Conservation (phyloP, 2,797 vertebrate genomes). For the Silurus aristotelis region DNA sequence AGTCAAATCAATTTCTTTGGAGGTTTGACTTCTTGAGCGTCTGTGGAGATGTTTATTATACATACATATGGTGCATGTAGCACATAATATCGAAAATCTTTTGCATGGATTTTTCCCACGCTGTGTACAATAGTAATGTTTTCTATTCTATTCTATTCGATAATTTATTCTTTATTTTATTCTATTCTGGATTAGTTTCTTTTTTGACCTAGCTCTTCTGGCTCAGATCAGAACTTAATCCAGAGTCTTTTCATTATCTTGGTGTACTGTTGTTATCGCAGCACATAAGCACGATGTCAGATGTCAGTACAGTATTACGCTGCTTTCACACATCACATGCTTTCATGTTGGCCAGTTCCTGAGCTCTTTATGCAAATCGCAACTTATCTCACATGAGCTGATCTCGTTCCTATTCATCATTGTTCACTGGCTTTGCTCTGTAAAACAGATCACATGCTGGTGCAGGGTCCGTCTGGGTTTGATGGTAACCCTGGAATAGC, state of each 20-base stretch:
- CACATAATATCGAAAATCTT: not conserved
- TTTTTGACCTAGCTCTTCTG: not conserved
- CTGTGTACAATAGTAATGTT: not conserved
- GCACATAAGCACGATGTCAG: not conserved
- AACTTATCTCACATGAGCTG: conserved; percentile 32
- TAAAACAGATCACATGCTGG: conserved; percentile 35
- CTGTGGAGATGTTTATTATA: not conserved
- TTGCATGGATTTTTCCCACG: not conserved
- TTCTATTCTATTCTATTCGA: not conserved
- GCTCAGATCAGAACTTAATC: not conserved
- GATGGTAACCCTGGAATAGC: not conserved
- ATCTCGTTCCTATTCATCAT: conserved; percentile 20
- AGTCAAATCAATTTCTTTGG: not conserved
- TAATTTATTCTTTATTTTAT: too few species aligned
- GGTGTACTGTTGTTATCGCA: not conserved
- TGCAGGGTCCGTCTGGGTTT: not conserved
- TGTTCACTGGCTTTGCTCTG: conserved; percentile 33
- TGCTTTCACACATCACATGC: not conserved
- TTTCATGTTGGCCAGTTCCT: conserved; percentile 30
- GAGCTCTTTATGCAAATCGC: conserved; percentile 43
- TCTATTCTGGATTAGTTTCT: not conserved
- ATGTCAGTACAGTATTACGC: not conserved
- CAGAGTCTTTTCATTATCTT: not conserved
- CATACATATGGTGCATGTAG: not conserved
- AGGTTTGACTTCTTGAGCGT: not conserved